Conservation (phyloP, 2,113 vertebrate species). For the Erpornis zantholeuca region DNA sequence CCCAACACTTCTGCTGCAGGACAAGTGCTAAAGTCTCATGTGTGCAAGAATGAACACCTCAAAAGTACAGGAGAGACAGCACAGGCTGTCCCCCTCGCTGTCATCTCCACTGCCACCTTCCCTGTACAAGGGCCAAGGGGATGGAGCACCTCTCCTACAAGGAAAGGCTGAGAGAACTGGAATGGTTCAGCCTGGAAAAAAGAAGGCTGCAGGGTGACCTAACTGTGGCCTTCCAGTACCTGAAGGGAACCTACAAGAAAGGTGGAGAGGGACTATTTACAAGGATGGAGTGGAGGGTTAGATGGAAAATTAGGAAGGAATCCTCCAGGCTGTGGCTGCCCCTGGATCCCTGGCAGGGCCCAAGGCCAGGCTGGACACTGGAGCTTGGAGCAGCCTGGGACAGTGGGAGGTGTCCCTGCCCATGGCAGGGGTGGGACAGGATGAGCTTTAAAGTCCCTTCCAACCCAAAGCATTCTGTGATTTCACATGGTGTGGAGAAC, state of each 20-base stretch:
- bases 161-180: not conserved
- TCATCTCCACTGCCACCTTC: not conserved
- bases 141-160: not conserved
- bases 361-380: not conserved
- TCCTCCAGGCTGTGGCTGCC: not conserved
- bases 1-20: not conserved
- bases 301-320: not conserved
- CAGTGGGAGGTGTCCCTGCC: not conserved
- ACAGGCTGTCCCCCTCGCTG: not conserved
- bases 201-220: not conserved
- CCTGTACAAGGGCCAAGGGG: not conserved
- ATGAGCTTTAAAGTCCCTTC: not conserved
- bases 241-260: not conserved
- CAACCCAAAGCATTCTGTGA: not conserved
- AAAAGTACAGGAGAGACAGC: not conserved
- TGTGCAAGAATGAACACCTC: not conserved
- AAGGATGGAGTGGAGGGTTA: not conserved
- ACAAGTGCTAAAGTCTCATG: not conserved
- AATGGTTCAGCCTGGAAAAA: not conserved
- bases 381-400: not conserved
- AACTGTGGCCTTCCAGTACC: not conserved
- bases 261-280: not conserved
- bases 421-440: not conserved
- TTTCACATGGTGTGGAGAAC: too few relatives aligned
- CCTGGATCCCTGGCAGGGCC: accelerated